Evolutionary conservation across 2,888 invertebrate species (phyloP), one percentile per base, ranked within the genome.

Genomic region (Parochlus steinenii): DNA sequence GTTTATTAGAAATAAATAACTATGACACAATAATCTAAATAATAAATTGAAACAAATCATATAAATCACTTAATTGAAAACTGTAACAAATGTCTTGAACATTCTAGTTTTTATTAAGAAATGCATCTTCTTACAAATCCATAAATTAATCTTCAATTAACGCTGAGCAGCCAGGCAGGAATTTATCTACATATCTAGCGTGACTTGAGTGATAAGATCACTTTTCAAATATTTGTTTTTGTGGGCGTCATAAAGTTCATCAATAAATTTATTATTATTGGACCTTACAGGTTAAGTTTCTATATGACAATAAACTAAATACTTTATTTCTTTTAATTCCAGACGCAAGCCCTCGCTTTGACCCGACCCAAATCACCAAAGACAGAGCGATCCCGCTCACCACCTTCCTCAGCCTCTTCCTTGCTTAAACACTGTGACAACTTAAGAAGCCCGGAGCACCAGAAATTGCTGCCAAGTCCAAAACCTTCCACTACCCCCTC

Each of bases 291-390:
- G 17, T 28, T 11, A 31, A 31, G 23, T 14, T n/a, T n/a, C n/a
- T n/a, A n/a, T 20, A 31, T 31, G 31, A 14, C 26, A 33, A 25
- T 33, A 26, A 26, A 18, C 18, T 31, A 22, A 22, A 11, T 6
- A 22, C 5, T 26, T 33, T 27, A 18, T 33, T 16, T 27, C 8
- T 22, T 10, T 27, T 18, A 8, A 11, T 37, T 31, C 24, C 61
- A 74, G 74, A 72, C 68, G 50, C 73, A 74, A 54, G 74, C 73
- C 33, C 54, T 74, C 54, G 72, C 74, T 39, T 55, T 74, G 52
- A 74, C 74, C 43, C 65, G 71, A 51, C 55, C 61, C 48, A 62
- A 62, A 46, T 58, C 64, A 33, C 62, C 64, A 42, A 58, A 58
- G 44, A 54, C 55, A 42, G 58, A 58, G 42, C 53, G 51, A 33